phyloP scores from a whole-genome alignment of 2,888 invertebrate species.

The Pandemis heparana region DNA sequence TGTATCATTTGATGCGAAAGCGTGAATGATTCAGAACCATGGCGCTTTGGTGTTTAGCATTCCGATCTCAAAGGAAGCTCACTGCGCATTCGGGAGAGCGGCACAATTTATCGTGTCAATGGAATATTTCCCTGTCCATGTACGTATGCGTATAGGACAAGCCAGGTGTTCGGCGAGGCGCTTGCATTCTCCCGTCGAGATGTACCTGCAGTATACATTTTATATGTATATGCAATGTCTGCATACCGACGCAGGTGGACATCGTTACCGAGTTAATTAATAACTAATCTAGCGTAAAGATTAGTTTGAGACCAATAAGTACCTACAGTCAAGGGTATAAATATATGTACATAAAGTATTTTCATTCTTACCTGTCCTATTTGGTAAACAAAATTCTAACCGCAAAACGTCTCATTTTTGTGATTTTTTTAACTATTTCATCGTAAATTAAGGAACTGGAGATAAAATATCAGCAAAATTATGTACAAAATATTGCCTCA shows the following conservation, averaged over 20 bases:
- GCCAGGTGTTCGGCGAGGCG: slow-evolving; percentile 34
- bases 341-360: too few relatives aligned
- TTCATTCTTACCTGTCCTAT: too few relatives aligned
- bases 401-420: too few relatives aligned
- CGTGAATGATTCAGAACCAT: too few relatives aligned
- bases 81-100: neutral
- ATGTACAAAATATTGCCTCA: too few relatives aligned
- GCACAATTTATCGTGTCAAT: neutral
- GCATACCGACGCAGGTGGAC: slow-evolving; percentile 21
- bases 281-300: neutral
- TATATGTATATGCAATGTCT: slow-evolving; percentile 13
- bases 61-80: neutral
- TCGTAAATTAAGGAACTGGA: too few relatives aligned
- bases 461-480: too few relatives aligned
- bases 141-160: slow-evolving; percentile 27
- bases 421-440: too few relatives aligned
- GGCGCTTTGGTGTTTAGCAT: neutral
- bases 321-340: too few relatives aligned
- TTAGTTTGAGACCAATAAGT: neutral
- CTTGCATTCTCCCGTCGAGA: slow-evolving; percentile 23
- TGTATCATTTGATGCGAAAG: too few relatives aligned
- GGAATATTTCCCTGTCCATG: slow-evolving; percentile 12
- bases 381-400: too few relatives aligned
- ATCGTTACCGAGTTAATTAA: neutral
- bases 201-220: neutral